Conservation (phyloP, 2,797 vertebrate genomes). For the Microctenopoma steveboyesi region DNA sequence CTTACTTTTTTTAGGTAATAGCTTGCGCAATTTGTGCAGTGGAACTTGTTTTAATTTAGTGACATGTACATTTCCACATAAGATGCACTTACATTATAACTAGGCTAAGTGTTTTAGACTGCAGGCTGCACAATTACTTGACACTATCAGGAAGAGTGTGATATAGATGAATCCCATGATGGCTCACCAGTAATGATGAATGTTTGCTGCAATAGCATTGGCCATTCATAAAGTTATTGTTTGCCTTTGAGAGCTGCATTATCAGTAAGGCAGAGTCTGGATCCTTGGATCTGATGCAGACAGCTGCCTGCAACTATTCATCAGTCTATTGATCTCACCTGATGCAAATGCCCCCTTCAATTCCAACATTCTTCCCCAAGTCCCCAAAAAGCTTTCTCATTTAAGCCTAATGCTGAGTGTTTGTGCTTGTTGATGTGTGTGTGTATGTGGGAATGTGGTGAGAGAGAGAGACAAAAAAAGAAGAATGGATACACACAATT, state of each 20-base stretch:
- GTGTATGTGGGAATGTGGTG: conserved; percentile 2
- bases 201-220: conserved; percentile 17
- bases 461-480: background rate
- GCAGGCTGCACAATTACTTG: too few relatives aligned
- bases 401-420: conserved; percentile 56
- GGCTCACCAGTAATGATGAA: conserved; percentile 29
- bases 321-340: conserved; percentile 66
- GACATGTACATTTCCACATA: background rate
- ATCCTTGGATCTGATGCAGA: conserved; percentile 23
- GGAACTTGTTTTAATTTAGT: background rate
- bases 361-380: conserved; percentile 29
- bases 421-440: conserved; percentile 1
- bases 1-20: too few relatives aligned
- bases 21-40: too few relatives aligned
- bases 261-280: conserved; percentile 37
- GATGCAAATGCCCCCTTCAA: conserved; percentile 32
- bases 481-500: background rate
- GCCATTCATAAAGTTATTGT: background rate
- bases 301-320: conserved; percentile 29
- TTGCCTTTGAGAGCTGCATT: conserved; percentile 11
- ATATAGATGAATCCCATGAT: conserved; percentile 15
- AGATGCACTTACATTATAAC: background rate
- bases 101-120: background rate
- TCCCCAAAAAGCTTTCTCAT: conserved; percentile 52
- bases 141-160: background rate